Base-by-base conservation (phyloP, 2,888 invertebrate species). In the Caenorhabditis afra region DNA sequence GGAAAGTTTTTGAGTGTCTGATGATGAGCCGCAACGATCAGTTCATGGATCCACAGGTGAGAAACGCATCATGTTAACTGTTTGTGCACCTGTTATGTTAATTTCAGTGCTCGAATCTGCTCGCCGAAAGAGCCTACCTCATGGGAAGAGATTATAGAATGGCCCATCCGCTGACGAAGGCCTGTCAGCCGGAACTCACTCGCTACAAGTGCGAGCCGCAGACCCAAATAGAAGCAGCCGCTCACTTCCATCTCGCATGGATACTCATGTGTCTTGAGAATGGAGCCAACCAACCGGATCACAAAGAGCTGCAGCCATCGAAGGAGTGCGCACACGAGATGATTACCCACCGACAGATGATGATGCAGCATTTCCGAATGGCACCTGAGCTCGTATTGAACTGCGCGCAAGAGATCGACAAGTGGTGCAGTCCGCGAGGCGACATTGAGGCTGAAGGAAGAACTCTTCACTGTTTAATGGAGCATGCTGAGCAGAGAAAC, bases 401-500 rank as follows among this genome's bases (percentile, higher is more conserved):
- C 64, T 98, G 98, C 92, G 94, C 94, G 14, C 76, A 82, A 67
- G 86, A 86, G 58, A 85, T 86, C 47, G 86, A 86, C 66, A 94
- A 94, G 85, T 96, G 96, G 91, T 87, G 89, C 76, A 83, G 82
- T 50, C 88, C 89, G 8, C 74, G 81, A 20, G 93, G 83, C 53
- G 88, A 87, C 67, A 87, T 90, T 44, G 83, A 91, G 70, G 94
- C 95, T 90, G 92, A 93, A 66, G 95, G 95, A 49, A 94, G 94
- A 90, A 97, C 97, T 0, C 94, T 99, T 84, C 97, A 98, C 90
- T 99, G 98, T 90, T 92, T 99, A 50, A 95, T 98, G 95, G 84
- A 77, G 23, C 86, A 89, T 59, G 90, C 90, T 1, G 83, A 89
- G 74, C 77, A 62, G 2, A 65, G 89, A 22, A 86, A 89, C 39